These are phyloP conservation scores for Crotalus viridis DNA, from an alignment of 2,113 vertebrate genomes.

Conservation along the genomic window DNA sequence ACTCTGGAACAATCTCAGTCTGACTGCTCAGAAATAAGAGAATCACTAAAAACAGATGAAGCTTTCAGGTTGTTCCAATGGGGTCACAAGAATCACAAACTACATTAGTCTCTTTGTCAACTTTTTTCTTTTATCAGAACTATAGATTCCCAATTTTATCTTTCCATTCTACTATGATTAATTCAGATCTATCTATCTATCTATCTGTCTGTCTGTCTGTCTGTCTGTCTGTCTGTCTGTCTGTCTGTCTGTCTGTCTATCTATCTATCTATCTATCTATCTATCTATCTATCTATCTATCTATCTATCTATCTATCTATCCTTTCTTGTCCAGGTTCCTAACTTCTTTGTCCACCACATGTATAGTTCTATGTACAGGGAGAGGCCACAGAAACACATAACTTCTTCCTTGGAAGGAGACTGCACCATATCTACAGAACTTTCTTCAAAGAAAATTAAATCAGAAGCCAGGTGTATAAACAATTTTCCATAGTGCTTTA, in stretches of 20 bases:
- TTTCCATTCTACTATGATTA: not conserved
- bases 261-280: too few relatives aligned
- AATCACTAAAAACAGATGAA: not conserved
- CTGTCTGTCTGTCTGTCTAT: too few relatives aligned
- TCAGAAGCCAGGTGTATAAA: not conserved
- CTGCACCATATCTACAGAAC: not conserved
- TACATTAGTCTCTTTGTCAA: not conserved
- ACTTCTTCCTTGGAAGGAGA: not conserved
- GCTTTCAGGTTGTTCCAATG: not conserved
- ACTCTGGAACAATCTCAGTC: conserved; percentile 18
- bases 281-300: too few relatives aligned
- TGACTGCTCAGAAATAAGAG: conserved; percentile 23
- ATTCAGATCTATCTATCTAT: not conserved
- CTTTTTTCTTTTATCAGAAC: not conserved
- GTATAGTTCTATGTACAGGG: not conserved
- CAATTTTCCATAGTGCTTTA: not conserved
- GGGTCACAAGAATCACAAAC: not conserved
- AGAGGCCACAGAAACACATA: not conserved
- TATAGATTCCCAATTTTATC: not conserved
- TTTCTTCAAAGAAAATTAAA: not conserved
- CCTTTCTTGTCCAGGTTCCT: not conserved
- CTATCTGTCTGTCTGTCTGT: not conserved
- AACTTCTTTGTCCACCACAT: not conserved
- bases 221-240: too few relatives aligned
- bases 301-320: too few relatives aligned